Evolutionary conservation across 2,113 vertebrate genomes (phyloP), one percentile per base, ranked within the genome.

Genomic region (Amblyopsis rosae): DNA sequence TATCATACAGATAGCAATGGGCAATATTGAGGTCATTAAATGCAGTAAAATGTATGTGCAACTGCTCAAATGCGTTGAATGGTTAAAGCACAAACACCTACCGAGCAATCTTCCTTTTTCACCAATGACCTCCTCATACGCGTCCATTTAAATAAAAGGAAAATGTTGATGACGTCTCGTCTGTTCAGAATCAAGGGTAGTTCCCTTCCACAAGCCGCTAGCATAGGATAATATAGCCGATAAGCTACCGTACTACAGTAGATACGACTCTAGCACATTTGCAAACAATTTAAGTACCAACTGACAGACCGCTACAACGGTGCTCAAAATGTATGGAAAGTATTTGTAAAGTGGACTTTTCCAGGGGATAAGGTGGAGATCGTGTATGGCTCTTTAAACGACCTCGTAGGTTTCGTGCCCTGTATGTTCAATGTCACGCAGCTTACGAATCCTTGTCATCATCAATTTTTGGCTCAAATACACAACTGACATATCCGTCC

Each of bases 141-240:
- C 88, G 72, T 92, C 90, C 93, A 93, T 90, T 92, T 95, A 94
- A 95, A 95, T 90, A 93, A 82, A 26, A 90, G 78, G 79, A 83
- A 91, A 92, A 93, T 90, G 87, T 77, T 90, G 93, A 94, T 93
- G 94, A 94, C 88, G 94, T 93, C 92, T 94, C 88, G 87, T 83
- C 87, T 89, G 83, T 72, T 87, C 76, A 76, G 69, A 81, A 87
- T 87, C 74, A 80, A 59, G 87, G 90, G 87, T 89, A 89, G 86
- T 84, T 91, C 86, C 87, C 83, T 77, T 81, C 82, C 65, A 62
- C 79, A 15, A 86, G 82, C 81, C 67, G 84, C 92, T 91, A 92
- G 70, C 82, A 81, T 88, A 84, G 76, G 79, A 77, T 76, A 82
- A 76, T 70, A 80, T 70, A 80, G 77, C 80, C 62, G 62, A 81